phyloP scores from a whole-genome alignment of 1,140 invertebrate genomes.

The Mizuhopecten yessoensis region DNA sequence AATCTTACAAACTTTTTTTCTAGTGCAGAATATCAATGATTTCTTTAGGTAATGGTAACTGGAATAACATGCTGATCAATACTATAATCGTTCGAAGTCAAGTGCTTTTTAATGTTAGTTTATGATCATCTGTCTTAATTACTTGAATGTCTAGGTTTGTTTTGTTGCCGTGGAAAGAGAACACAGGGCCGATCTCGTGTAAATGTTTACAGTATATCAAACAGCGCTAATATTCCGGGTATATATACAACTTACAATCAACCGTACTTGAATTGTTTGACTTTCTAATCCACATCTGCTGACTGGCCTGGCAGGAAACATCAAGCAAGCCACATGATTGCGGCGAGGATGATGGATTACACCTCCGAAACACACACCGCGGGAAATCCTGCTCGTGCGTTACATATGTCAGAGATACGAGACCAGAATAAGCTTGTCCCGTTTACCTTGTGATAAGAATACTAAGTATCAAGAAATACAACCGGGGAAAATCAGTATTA shows the following conservation, averaged over 20 bases:
- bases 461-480: too few species aligned
- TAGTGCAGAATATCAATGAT: too few species aligned
- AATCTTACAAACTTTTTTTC: too few species aligned
- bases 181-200: neutral
- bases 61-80: too few species aligned
- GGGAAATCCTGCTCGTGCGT: neutral
- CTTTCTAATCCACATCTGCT: slow-evolving; percentile 33
- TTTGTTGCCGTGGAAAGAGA: too few species aligned
- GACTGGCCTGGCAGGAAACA: neutral
- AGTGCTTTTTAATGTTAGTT: neutral
- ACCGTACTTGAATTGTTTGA: neutral
- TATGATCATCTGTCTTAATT: neutral
- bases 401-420: neutral
- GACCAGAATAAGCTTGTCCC: too few species aligned
- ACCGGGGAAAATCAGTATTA: too few species aligned
- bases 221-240: neutral
- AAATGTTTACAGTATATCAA: neutral
- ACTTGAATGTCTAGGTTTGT: too few species aligned
- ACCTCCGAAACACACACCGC: neutral
- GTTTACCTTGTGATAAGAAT: too few species aligned
- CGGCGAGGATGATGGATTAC: neutral
- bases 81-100: too few species aligned
- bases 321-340: neutral
- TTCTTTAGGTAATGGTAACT: too few species aligned
- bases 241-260: neutral